Conservation (phyloP, 2,888 invertebrate genomes). For the Zele albiditarsus region DNA sequence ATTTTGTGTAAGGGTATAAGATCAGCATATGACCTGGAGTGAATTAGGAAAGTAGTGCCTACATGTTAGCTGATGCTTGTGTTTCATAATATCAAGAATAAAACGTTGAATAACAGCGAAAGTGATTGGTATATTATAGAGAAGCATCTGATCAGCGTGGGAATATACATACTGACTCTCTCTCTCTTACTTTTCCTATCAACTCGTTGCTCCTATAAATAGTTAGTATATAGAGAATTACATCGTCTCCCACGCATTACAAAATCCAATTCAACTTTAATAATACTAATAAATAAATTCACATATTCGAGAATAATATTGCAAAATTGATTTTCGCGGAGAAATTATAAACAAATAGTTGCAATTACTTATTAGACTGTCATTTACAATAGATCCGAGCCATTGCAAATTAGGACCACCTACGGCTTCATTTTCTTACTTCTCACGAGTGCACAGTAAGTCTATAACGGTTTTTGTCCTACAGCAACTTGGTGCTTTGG, state of each 20-base stretch:
- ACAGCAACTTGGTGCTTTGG: background rate
- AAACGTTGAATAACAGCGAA: conserved; percentile 10
- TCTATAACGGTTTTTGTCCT: conserved; percentile 23
- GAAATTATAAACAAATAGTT: background rate
- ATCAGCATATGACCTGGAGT: background rate
- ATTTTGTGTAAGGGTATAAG: background rate
- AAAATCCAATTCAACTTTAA: background rate
- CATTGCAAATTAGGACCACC: conserved; percentile 37
- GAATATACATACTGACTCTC: conserved; percentile 4
- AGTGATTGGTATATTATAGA: background rate
- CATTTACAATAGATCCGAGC: background rate
- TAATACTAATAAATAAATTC: background rate
- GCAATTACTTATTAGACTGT: background rate
- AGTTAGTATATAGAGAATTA: background rate
- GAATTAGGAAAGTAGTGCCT: background rate
- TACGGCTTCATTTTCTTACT: conserved; percentile 38
- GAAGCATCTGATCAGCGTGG: conserved; percentile 1
- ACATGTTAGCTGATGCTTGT: background rate
- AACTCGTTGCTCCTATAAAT: background rate
- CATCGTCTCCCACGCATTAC: conserved; percentile 2
- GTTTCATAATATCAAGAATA: background rate
- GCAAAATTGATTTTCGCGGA: background rate
- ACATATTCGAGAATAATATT: background rate
- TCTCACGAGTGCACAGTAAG: conserved; percentile 26
- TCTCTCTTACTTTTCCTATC: background rate